Conservation (phyloP, 2,113 vertebrate species). For the Hucho hucho region DNA sequence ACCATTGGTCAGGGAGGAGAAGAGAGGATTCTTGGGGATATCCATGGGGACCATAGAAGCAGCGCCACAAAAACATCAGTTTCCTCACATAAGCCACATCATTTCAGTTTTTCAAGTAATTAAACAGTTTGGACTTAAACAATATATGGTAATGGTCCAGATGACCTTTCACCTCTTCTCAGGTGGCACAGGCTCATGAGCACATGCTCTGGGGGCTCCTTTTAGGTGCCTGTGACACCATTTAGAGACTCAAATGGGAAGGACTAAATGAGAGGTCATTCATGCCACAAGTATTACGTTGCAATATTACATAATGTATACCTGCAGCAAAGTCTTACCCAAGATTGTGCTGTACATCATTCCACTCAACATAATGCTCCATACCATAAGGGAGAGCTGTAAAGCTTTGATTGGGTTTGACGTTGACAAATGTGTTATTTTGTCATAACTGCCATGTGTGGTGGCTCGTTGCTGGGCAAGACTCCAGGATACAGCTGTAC, state of each 20-base stretch:
- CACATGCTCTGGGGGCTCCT: too few relatives aligned
- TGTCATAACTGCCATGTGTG: not conserved
- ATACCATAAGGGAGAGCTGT: not conserved
- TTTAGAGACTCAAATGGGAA: too few relatives aligned
- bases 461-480: not conserved
- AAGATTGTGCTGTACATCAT: too few relatives aligned
- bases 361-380: too few relatives aligned
- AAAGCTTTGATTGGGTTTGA: not conserved
- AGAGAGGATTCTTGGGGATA: constrained; percentile 36
- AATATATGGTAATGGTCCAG: too few relatives aligned
- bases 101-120: not conserved
- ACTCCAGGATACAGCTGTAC: not conserved
- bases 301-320: not conserved
- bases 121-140: too few relatives aligned
- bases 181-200: too few relatives aligned
- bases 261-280: too few relatives aligned
- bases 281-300: too few relatives aligned
- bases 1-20: constrained; percentile 28
- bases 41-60: not conserved
- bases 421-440: not conserved
- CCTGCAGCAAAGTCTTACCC: too few relatives aligned
- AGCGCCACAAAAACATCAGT: not conserved
- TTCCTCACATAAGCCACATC: not conserved
- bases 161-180: too few relatives aligned
- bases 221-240: too few relatives aligned